Evolutionary conservation across 2,113 vertebrate species (phyloP).

Genomic region (Lamprotornis superbus): DNA sequence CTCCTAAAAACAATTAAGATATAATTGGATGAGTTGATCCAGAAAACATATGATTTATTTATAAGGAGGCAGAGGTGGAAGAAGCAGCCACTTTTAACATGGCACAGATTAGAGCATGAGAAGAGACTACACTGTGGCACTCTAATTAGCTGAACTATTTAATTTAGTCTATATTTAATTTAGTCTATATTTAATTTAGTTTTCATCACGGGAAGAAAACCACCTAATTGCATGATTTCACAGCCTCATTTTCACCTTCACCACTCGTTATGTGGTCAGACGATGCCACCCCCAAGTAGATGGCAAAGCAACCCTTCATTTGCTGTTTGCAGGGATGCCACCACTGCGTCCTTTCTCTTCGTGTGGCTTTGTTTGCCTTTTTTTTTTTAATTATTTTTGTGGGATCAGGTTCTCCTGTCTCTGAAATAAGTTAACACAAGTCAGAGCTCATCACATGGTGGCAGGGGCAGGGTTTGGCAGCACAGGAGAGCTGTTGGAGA

Average conservation of each 20-base stretch:
- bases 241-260: not conserved
- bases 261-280: not conserved
- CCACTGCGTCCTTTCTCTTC: not conserved
- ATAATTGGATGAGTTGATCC: conserved; percentile 61
- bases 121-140: not conserved
- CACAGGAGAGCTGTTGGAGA: not conserved
- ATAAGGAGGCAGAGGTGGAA: not conserved
- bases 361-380: not conserved
- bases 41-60: conserved; percentile 66
- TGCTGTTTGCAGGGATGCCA: not conserved
- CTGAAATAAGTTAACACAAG: not conserved
- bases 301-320: not conserved
- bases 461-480: not conserved
- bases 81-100: not conserved
- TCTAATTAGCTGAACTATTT: conserved; percentile 2
- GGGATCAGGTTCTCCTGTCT: rapidly evolving
- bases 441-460: not conserved
- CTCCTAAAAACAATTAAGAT: conserved; percentile 61
- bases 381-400: not conserved
- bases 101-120: not conserved
- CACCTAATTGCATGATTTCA: not conserved
- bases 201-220: not conserved
- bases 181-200: not conserved
- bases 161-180: not conserved
- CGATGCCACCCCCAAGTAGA: not conserved